A percentile compares a stretch with the other conserved stretches of the same genome.
Evolutionary conservation across 2,797 vertebrate genomes (phyloP).

Genomic region (Acanthopagrus latus): DNA sequence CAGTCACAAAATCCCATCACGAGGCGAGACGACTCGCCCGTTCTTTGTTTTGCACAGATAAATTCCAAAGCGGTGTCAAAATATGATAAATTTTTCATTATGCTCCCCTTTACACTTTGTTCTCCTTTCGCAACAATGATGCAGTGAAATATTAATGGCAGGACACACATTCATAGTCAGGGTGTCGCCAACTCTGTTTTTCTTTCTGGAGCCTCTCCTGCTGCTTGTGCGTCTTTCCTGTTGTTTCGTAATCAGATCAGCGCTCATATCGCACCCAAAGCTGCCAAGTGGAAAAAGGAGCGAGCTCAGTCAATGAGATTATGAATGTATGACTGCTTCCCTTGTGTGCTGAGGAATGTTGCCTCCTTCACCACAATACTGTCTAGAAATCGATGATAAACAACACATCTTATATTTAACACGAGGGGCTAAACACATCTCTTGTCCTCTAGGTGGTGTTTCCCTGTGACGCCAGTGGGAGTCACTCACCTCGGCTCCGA

Average conservation of each 20-base stretch:
- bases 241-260: constrained; percentile 83
- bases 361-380: constrained; percentile 35
- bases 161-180: constrained; percentile 69
- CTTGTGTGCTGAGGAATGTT: constrained; percentile 65
- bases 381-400: constrained; percentile 47
- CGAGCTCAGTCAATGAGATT: constrained; percentile 77
- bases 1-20: constrained; percentile 49
- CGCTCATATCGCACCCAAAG: constrained; percentile 76
- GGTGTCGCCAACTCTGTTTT: constrained; percentile 49
- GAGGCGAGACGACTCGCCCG: neutral
- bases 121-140: constrained; percentile 74
- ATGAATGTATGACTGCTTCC: constrained; percentile 76
- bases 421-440: constrained; percentile 19
- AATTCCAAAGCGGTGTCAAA: constrained; percentile 77
- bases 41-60: constrained; percentile 65
- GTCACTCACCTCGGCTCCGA: constrained; percentile 40
- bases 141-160: constrained; percentile 85
- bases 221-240: constrained; percentile 72
- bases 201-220: constrained; percentile 63
- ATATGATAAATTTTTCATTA: constrained; percentile 83
- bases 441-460: constrained; percentile 71
- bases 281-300: constrained; percentile 79
- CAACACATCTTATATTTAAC: constrained; percentile 39
- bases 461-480: constrained; percentile 46
- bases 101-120: constrained; percentile 77